Base-by-base conservation (phyloP, 2,113 vertebrate species). In the Mystacornis crossleyi region DNA sequence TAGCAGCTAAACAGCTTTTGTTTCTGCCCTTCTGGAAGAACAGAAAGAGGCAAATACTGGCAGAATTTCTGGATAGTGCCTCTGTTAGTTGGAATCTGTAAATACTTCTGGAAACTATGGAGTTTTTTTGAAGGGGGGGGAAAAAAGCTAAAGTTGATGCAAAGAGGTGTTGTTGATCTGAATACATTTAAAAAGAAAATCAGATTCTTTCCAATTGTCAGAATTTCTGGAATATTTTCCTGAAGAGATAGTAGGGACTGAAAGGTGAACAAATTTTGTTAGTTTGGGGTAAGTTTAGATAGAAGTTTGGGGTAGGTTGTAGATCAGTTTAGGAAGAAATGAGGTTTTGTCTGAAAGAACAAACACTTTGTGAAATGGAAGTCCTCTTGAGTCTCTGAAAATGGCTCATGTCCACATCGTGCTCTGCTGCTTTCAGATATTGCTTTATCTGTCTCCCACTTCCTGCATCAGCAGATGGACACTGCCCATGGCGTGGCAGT, bases 1-100 rank as follows among this genome's bases (percentile, higher is more conserved):
- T 43, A 25, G 53, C 17, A 4, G 64, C 72, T 94, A 80, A 93
- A 81, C 80, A 61, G 85, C 83, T 96, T 92, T 97, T 78, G 83
- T 83, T 86, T 88, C 92, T 92, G 60, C 78, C 82, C 82, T 95
- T 94, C 89, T 86, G 43, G 67, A 89, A 75, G 53, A 72, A 64
- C 60, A 69, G 50, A 34, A 70, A 50, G 66, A 90, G 62, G 45
- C 40, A 92, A 95, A 89, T 60, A 48, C 77, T 95, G 87, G 75
- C 65, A 69, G 62, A 60, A 77, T 48, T 90, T 95, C 53, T 81
- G 34, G 34, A 16, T 19, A 54, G 61, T 61, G 47, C 12, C 10
- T 90, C 51, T 86, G 5, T 88, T 81, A 72, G 60, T 26, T 91
- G 60, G 6, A 66, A 5, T 72, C 12, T 36, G 54, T 80, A 86